Evolutionary conservation across 2,797 vertebrate species (phyloP).

Genomic region (Neosalanx taihuensis): DNA sequence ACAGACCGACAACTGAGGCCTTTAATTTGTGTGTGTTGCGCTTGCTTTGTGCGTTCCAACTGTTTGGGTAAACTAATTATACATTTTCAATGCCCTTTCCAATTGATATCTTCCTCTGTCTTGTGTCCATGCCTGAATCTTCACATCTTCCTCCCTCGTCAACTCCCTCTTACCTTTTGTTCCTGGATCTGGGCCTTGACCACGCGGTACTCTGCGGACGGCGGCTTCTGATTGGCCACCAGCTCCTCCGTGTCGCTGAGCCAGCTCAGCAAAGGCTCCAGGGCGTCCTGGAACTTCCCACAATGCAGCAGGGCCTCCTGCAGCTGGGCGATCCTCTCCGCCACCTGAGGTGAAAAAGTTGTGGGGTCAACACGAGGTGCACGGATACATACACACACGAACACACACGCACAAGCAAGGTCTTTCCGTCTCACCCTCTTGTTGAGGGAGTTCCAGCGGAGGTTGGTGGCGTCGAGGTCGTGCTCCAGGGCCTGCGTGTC

Average conservation of each 20-base stretch:
- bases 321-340: conserved; percentile 91
- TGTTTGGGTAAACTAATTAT: not conserved
- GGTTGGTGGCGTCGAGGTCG: conserved; percentile 85
- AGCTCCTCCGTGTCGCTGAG: conserved; percentile 96
- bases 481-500: conserved; percentile 84
- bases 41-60: conserved; percentile 23
- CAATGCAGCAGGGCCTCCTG: conserved; percentile 97
- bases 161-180: conserved; percentile 84
- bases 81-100: not conserved
- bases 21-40: conserved; percentile 15
- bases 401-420: too few relatives aligned
- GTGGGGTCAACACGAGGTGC: not conserved
- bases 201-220: conserved; percentile 97
- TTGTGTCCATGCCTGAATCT: not conserved
- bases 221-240: conserved; percentile 93
- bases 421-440: conserved; percentile 84
- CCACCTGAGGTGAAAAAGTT: conserved; percentile 75
- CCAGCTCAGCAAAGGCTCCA: conserved; percentile 98
- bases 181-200: conserved; percentile 99
- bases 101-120: conserved; percentile 17
- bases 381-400: not conserved
- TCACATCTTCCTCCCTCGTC: not conserved
- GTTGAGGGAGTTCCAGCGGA: conserved; percentile 94
- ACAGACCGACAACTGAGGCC: conserved; percentile 46
- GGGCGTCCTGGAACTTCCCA: conserved; percentile 95